phyloP scores from a whole-genome alignment of 1,140 invertebrate species.

The Diorhabda carinulata region DNA sequence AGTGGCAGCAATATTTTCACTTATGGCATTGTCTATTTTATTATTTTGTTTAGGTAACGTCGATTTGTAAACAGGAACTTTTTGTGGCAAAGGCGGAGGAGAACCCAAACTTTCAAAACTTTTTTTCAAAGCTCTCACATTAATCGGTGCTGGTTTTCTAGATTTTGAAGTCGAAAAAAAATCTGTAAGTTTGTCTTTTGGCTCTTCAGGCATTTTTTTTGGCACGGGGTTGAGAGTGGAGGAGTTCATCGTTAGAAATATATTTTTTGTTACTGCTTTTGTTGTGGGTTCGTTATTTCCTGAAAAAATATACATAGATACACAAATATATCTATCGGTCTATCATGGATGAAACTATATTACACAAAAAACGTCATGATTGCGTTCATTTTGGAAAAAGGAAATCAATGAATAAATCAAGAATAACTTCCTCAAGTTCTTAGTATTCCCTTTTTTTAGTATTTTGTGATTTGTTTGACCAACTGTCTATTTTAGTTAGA shows the following conservation, averaged over 20 bases:
- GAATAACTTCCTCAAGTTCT: too few relatives aligned
- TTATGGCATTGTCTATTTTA: slow-evolving; percentile 3
- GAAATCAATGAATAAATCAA: too few relatives aligned
- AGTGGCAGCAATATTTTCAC: background rate
- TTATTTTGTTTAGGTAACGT: slow-evolving; percentile 3
- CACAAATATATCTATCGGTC: too few relatives aligned
- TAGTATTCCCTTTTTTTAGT: too few relatives aligned
- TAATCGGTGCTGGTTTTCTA: slow-evolving; percentile 11
- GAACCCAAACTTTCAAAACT: slow-evolving; percentile 7
- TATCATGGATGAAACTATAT: too few relatives aligned
- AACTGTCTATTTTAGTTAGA: too few relatives aligned
- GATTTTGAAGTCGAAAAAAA: background rate
- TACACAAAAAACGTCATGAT: too few relatives aligned
- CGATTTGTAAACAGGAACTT: slow-evolving; percentile 7
- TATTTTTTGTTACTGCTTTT: background rate
- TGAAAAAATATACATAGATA: background rate
- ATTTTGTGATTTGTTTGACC: too few relatives aligned
- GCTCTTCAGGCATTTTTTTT: background rate
- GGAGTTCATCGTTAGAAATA: background rate
- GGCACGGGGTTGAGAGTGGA: background rate
- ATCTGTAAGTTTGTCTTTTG: background rate
- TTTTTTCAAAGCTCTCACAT: slow-evolving; percentile 11
- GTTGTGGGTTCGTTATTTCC: background rate
- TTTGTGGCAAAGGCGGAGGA: slow-evolving; percentile 1
- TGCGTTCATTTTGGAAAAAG: too few relatives aligned